Evolutionary conservation across 2,888 invertebrate genomes (phyloP).

Genomic region (Julus scanicus): DNA sequence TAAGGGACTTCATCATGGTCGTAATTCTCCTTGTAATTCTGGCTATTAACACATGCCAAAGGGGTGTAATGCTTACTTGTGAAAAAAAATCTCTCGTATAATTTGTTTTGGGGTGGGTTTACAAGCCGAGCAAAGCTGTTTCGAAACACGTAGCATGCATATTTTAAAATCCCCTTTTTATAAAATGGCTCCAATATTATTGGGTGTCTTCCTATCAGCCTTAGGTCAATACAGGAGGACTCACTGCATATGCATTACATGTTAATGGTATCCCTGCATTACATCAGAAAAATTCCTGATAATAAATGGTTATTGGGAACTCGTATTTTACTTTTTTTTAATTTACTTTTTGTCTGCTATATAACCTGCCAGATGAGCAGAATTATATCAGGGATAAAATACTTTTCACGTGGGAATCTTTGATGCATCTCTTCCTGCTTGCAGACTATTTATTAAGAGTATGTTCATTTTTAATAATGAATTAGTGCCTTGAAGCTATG

Average conservation of each 20-base stretch:
- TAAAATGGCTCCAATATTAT: slow-evolving; percentile 9
- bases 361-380: too few relatives aligned
- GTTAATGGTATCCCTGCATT: neutral
- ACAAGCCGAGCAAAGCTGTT: neutral
- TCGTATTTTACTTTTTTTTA: slow-evolving; percentile 20
- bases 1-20: neutral
- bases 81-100: neutral
- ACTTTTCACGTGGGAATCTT: slow-evolving; percentile 10
- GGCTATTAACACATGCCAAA: slow-evolving; percentile 26
- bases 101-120: neutral
- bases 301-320: slow-evolving; percentile 24
- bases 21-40: slow-evolving; percentile 12
- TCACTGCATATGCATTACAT: slow-evolving; percentile 1
- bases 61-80: slow-evolving; percentile 40
- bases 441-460: neutral
- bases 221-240: neutral
- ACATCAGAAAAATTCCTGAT: neutral
- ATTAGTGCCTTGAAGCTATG: neutral
- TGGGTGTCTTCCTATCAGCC: slow-evolving; percentile 7
- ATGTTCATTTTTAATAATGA: neutral
- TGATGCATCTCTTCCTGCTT: neutral
- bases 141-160: slow-evolving; percentile 1
- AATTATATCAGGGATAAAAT: neutral
- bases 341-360: neutral
- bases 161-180: neutral